Evolutionary conservation across 2,797 vertebrate genomes (phyloP), one percentile per base, ranked within the genome.

Genomic region (Thamnophis elegans): DNA sequence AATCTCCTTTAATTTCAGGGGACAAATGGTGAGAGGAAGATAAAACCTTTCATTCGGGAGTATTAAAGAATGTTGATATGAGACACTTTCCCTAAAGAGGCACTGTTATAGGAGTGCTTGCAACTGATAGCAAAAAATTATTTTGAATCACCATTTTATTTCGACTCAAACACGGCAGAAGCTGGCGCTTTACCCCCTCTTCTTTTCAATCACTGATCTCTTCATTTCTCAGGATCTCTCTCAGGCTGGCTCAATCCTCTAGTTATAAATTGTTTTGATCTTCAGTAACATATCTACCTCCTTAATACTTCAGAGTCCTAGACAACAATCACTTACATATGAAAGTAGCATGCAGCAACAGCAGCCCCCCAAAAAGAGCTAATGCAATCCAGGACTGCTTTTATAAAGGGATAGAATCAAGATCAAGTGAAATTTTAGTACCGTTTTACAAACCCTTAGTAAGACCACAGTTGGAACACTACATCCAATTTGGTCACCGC

Each of bases 181-280:
- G 85, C 47, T 26, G 51, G 26, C 13, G 18, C 55, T 28, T 73
- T 78, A 28, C 47, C 3, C 9, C 89, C 88, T 96, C 92, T 91
- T 91, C 93, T 92, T 91, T 90, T 94, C 96, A 95, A 94, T 94
- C 95, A 94, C 95, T 94, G 95, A 95, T 96, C 93, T 47, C 32
- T 56, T 94, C 92, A 94, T 95, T 96, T 95, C 95, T 94, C 93
- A 92, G 6, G 89, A 94, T 55, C 68, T 92, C 87, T 36, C 51
- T 88, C 5, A 91, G 93, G 94, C 94, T 94, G 93, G 90, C 87
- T 93, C 94, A 85, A 94, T 95, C 91, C 91, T 91, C 90, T 93
- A 53, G 47, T 1, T 0, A 42, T 36, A 96, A 94, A 82, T 91
- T 58, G 3, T 32, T 91, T 26, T 56, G 32, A 56, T 4, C 92